Percentiles rank a stretch among this genome's conserved stretches.
Conservation (phyloP, 2,888 invertebrate species). For the Ennomos erosarius region DNA sequence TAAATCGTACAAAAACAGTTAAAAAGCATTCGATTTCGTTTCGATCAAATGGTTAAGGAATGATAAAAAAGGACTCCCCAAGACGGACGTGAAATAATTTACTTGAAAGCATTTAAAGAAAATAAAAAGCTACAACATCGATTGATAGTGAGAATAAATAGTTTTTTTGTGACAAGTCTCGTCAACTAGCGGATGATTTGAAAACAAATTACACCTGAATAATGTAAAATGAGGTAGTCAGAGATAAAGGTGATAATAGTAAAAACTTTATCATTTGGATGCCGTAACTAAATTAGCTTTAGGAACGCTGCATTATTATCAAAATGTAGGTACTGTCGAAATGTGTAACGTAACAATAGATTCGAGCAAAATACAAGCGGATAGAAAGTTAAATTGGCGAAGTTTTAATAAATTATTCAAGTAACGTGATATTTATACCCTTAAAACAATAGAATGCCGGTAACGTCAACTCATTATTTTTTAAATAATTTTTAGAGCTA, state of each 20-base stretch:
- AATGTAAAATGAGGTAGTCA: slow-evolving; percentile 8
- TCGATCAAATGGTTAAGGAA: slow-evolving; percentile 61
- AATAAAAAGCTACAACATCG: slow-evolving; percentile 26
- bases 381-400: slow-evolving; percentile 21
- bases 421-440: slow-evolving; percentile 60
- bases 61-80: slow-evolving; percentile 65
- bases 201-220: slow-evolving; percentile 12
- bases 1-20: slow-evolving; percentile 55
- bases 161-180: slow-evolving; percentile 34
- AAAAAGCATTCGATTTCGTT: slow-evolving; percentile 61
- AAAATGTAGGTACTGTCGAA: slow-evolving; percentile 7
- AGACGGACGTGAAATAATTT: slow-evolving; percentile 42
- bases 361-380: slow-evolving; percentile 6
- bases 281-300: background rate
- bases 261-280: slow-evolving; percentile 6
- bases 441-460: slow-evolving; percentile 53
- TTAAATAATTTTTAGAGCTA: slow-evolving; percentile 67
- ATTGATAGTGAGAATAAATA: slow-evolving; percentile 30
- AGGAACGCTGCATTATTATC: background rate
- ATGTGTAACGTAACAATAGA: background rate
- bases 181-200: slow-evolving; percentile 12
- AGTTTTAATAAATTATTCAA: slow-evolving; percentile 39
- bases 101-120: slow-evolving; percentile 11
- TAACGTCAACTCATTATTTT: slow-evolving; percentile 65
- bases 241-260: slow-evolving; percentile 1